Percentiles rank a stretch among this genome's conserved stretches.
phyloP scores from a whole-genome alignment of 2,888 invertebrate genomes.

The Exocentrus adspersus region DNA sequence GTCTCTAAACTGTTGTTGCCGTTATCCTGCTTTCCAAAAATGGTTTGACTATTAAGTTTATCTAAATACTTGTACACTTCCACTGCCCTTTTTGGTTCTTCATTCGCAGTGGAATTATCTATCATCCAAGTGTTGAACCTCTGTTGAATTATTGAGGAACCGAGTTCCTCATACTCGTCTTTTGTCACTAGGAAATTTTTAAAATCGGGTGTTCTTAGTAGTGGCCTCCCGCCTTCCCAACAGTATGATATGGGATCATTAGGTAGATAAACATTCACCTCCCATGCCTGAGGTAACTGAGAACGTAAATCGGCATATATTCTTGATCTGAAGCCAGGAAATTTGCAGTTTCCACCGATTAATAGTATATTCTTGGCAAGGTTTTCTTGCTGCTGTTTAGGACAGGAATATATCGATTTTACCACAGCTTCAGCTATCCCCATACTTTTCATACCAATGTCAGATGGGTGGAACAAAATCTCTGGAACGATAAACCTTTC shows the following conservation, averaged over 20 bases:
- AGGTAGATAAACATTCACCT: conserved; percentile 77
- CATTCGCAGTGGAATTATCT: conserved; percentile 37
- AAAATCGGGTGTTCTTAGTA: conserved; percentile 80
- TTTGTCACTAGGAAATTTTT: conserved; percentile 77
- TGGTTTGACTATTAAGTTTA: conserved; percentile 40
- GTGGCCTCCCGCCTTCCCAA: conserved; percentile 87
- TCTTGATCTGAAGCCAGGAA: conserved; percentile 86
- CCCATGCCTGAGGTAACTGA: conserved; percentile 79
- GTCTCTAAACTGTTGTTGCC: conserved; percentile 4
- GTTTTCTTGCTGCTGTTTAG: conserved; percentile 78
- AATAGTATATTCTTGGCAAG: conserved; percentile 86
- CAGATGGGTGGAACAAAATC: conserved; percentile 92
- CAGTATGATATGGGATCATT: conserved; percentile 82
- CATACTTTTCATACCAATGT: conserved; percentile 91
- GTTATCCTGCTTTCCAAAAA: conserved; percentile 48
- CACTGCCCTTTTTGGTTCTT: conserved; percentile 32
- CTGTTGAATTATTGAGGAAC: conserved; percentile 69
- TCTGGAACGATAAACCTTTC: conserved; percentile 97
- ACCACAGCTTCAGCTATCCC: conserved; percentile 92
- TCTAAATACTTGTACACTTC: conserved; percentile 43
- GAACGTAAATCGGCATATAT: conserved; percentile 81
- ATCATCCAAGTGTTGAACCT: conserved; percentile 65
- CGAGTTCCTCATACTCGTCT: conserved; percentile 91
- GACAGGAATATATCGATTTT: conserved; percentile 78
- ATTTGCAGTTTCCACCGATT: conserved; percentile 81